phyloP scores from a whole-genome alignment of 2,113 vertebrate species.

The Tursiops truncatus region DNA sequence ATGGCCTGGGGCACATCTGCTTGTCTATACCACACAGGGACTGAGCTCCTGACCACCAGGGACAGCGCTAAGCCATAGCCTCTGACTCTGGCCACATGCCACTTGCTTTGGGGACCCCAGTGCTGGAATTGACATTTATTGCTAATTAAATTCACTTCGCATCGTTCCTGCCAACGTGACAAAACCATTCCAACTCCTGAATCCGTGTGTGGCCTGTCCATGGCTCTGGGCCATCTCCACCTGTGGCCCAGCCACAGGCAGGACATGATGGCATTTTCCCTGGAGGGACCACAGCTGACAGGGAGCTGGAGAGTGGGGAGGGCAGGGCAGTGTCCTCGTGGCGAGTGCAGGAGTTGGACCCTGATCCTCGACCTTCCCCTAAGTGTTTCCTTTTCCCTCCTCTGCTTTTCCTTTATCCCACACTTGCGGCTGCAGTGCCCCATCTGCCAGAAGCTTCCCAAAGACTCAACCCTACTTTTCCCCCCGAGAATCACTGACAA shows the following conservation, averaged over 20 bases:
- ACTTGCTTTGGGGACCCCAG: neutral
- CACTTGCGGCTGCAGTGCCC: accelerated
- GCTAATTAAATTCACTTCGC: neutral
- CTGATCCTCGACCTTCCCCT: neutral
- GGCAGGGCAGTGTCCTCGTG: neutral
- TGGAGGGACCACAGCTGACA: neutral
- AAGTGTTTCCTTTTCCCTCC: neutral
- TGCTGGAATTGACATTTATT: neutral
- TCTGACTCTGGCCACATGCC: neutral
- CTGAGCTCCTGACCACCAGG: neutral
- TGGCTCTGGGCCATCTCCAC: neutral
- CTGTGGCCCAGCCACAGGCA: neutral
- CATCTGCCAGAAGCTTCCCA: neutral
- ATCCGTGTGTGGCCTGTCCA: neutral
- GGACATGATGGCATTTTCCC: neutral
- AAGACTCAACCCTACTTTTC: too few relatives aligned
- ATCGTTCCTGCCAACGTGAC: neutral
- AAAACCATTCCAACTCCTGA: neutral
- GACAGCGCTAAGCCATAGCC: neutral
- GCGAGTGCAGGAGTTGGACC: neutral
- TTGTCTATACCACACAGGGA: neutral
- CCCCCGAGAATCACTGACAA: neutral
- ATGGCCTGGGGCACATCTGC: neutral
- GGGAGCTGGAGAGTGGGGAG: neutral
- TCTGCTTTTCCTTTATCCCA: neutral